Conservation (phyloP, 2,888 invertebrate species). For the Cordylochernes scorpioides region DNA sequence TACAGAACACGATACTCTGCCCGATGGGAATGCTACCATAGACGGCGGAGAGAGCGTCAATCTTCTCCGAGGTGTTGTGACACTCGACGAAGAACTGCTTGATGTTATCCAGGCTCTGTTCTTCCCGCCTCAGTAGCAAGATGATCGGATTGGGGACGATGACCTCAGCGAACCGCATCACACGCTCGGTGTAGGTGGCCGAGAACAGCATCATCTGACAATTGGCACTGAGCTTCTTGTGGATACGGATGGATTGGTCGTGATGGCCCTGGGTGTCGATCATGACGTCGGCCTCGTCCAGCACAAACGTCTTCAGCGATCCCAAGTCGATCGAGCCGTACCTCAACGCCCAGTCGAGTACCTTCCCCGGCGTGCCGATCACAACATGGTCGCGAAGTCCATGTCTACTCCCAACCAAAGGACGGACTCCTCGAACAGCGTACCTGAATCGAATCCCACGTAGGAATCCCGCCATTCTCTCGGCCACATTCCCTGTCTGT, state of each 20-base stretch:
- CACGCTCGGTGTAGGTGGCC: constrained; percentile 74
- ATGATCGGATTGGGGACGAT: constrained; percentile 67
- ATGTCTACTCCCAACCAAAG: too few relatives aligned
- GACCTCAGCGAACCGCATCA: constrained; percentile 85
- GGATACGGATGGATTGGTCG: constrained; percentile 81
- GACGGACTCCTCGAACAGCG: constrained; percentile 82
- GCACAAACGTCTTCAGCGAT: constrained; percentile 64
- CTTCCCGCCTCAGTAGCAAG: constrained; percentile 39
- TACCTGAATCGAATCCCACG: constrained; percentile 62
- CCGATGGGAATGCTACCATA: constrained; percentile 90
- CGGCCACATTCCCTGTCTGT: constrained; percentile 85
- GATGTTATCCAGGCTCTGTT: constrained; percentile 84
- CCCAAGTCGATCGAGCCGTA: constrained; percentile 55
- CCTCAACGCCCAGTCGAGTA: constrained; percentile 74
- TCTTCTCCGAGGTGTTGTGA: constrained; percentile 56
- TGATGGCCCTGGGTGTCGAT: constrained; percentile 92
- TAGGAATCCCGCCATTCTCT: constrained; percentile 77
- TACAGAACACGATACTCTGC: constrained; percentile 88
- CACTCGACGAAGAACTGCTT: constrained; percentile 87
- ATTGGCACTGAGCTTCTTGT: constrained; percentile 58
- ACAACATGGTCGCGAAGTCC: constrained; percentile 82
- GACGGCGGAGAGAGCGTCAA: constrained; percentile 71
- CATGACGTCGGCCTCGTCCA: constrained; percentile 99
- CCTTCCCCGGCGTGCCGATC: constrained; percentile 92
- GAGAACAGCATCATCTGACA: constrained; percentile 98